These are phyloP conservation scores for Cygnus atratus DNA, from an alignment of 2,113 vertebrate species.

Conservation along the genomic window DNA sequence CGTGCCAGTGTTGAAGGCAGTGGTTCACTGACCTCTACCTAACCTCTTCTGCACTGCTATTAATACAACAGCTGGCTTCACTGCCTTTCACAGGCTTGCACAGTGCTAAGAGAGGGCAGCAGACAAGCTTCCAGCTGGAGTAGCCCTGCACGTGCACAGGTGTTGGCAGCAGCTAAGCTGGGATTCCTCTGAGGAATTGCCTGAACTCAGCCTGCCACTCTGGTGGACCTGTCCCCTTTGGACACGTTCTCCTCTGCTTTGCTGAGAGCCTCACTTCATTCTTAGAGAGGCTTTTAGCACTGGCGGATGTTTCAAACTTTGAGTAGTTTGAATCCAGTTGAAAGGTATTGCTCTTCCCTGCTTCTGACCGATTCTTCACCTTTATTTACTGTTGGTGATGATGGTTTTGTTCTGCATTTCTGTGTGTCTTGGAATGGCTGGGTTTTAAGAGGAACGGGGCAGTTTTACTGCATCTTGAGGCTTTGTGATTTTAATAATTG, in stretches of 20 bases:
- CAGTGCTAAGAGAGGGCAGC: neutral
- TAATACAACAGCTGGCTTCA: rapidly evolving
- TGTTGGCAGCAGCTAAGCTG: neutral
- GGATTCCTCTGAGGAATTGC: neutral
- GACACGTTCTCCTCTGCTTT: neutral
- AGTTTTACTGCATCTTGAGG: neutral
- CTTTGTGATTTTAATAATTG: neutral
- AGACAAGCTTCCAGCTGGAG: neutral
- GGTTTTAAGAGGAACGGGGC: neutral
- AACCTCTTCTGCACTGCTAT: neutral
- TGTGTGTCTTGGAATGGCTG: neutral
- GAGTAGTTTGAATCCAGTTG: neutral
- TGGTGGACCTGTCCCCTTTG: neutral
- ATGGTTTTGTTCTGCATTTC: neutral
- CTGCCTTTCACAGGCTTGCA: neutral
- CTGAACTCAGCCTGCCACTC: neutral
- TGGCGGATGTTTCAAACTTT: neutral
- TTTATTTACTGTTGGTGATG: neutral
- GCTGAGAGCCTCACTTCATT: rapidly evolving
- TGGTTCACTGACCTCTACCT: neutral
- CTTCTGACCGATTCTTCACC: neutral
- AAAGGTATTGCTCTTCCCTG: neutral
- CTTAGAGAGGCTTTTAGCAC: neutral
- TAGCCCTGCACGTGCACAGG: neutral
- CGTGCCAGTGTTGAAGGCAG: neutral